A percentile compares a stretch with the other conserved stretches of the same genome.
Evolutionary conservation across 2,113 vertebrate genomes (phyloP).

Genomic region (Carlito syrichta): DNA sequence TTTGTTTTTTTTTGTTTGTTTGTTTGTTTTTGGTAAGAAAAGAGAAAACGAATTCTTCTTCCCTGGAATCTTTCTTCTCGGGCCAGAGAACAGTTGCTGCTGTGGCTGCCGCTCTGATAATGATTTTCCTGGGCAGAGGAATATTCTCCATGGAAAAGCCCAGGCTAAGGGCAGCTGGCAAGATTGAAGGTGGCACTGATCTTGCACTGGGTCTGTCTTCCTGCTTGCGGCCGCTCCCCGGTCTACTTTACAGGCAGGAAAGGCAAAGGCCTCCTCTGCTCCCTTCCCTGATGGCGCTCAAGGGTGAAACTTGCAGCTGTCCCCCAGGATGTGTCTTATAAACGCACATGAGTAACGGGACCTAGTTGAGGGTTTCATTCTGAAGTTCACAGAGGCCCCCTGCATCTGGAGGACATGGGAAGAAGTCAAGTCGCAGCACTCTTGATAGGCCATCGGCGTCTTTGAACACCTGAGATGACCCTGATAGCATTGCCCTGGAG

Average conservation of each 20-base stretch:
- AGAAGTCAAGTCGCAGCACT: not conserved
- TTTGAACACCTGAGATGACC: not conserved
- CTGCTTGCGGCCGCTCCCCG: not conserved
- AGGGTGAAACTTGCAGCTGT: not conserved
- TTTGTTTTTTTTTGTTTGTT: not conserved
- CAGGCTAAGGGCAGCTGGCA: not conserved
- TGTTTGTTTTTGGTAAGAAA: not conserved
- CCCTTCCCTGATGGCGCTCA: not conserved
- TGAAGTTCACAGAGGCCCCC: not conserved
- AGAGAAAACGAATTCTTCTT: not conserved
- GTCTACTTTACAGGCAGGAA: not conserved
- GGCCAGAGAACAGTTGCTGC: not conserved
- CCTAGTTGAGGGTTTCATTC: not conserved
- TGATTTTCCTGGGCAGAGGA: not conserved
- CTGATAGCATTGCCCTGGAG: not conserved
- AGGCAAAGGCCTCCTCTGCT: not conserved
- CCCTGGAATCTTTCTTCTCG: not conserved
- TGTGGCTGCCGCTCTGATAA: not conserved
- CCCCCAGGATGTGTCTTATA: not conserved
- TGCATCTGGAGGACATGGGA: not conserved
- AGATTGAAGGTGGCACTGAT: not conserved
- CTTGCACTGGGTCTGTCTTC: not conserved
- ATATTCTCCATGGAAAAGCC: not conserved
- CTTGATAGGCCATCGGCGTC: not conserved
- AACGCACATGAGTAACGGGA: not conserved